Base-by-base conservation (phyloP, 1,140 invertebrate genomes). In the Pogonomyrmex californicus region DNA sequence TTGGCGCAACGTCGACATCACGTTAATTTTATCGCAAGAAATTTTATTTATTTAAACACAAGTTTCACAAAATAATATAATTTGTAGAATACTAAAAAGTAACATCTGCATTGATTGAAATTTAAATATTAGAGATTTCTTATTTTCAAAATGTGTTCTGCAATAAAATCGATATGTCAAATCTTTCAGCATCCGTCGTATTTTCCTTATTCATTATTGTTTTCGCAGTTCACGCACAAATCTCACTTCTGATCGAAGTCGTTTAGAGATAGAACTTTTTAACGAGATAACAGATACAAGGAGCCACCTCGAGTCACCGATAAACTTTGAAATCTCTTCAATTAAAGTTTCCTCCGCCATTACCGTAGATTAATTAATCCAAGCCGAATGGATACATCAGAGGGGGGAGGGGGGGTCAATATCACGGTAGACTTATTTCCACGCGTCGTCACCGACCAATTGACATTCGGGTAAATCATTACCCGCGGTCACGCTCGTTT, bases 401-500 rank as follows among this genome's bases (percentile, higher is more conserved):
- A 44, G 14, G 17, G 14, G 5, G 33, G 14, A 38, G 38, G 38
- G 23, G 23, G 4, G 56, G 1, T 60, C 17, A 60, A 76, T 60
- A 44, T 62, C 9, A 60, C n/a, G 38, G 38, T 41, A 41, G n/a
- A 77, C 33, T 77, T 60, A 77, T 60, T 62, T 77, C 44, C 56
- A 77, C 56, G 56, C 41, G 38, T 44, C 14, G 23, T 44, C 38
- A 2, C 23, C 23, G 23, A 44, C 14, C 23, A 30, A 76, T 30
- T 60, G n/a, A 60, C 14, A 58, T 60, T 77, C 54, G 38, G 60
- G 54, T 23, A 14, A 60, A 76, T 58, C n/a, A 60, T 47, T 62
- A 77, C 17, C 12, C 23, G n/a, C 36, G 17, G 17, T 73, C 36
- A 5, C 38, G 36, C 14, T 33, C 4, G 7, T 47, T 47, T 1